Base-by-base conservation (phyloP, 2,888 invertebrate species). In the Mycalesis mineus region DNA sequence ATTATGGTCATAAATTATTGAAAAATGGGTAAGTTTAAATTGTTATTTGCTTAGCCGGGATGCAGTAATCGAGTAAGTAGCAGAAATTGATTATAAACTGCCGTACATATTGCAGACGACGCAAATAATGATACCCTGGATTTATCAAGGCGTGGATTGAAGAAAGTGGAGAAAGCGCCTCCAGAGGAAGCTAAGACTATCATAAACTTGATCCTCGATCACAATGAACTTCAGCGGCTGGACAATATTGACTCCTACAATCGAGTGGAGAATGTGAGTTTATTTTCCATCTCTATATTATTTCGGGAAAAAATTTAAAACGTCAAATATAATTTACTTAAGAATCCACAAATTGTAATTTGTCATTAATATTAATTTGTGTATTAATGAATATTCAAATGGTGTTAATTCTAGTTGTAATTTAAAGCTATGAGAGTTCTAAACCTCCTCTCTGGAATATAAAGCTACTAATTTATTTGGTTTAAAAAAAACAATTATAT, bases 161-260 rank as follows among this genome's bases (percentile, higher is more conserved):
- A 95, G 80, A 96, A 95, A 91, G 91, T 97, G 72, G 92, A 92
- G 78, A 93, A 94, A 86, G 94, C 94, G 73, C 92, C 93, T 64
- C 85, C 91, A 55, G 92, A 93, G 60, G 94, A 95, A 80, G 91
- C 93, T 29, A 92, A 92, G 74, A 90, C 91, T 63, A 91, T 94
- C 72, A 93, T 92, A 61, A 92, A 92, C 68, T 89, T 97, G 68
- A 93, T 95, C 68, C 90, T 96, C 52, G 96, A 97, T 77, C 95
- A 96, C 75, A 97, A 97, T 90, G 95, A 96, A 76, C 85, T 97
- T 62, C 95, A 95, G 73, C 93, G 96, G 69, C 91, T 97, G 70
- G 97, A 97, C 80, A 96, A 96, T 82, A 92, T 97, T 67, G 96
- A 97, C 71, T 93, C 94, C 29, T 97, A 95, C 80, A 91, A 91